Conservation (phyloP, 30 jellyfish, hydroid and myxozoan genomes). For the Cassiopea andromeda region DNA sequence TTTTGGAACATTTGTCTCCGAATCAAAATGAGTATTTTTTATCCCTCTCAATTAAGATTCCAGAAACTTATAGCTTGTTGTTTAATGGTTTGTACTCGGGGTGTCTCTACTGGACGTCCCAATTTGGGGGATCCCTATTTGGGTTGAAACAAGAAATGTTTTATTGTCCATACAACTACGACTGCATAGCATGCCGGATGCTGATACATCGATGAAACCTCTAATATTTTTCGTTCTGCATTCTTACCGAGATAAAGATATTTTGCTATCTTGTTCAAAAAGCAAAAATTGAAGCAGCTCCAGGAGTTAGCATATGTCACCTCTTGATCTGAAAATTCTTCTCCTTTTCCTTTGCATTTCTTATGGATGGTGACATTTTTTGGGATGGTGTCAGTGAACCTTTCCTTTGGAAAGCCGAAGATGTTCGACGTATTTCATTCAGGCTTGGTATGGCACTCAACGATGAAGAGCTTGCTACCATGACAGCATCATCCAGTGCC, state of each 20-base stretch:
- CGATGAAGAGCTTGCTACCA: slow-evolving; percentile 71
- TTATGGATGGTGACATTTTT: slow-evolving; percentile 1
- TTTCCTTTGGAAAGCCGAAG: slow-evolving; percentile 63
- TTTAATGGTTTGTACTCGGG: too few relatives aligned
- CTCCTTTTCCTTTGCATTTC: slow-evolving; percentile 13
- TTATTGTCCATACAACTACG: not conserved
- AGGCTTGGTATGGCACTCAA: slow-evolving; percentile 77
- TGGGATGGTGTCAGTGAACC: slow-evolving; percentile 80
- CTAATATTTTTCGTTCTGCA: too few relatives aligned
- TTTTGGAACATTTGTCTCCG: too few relatives aligned
- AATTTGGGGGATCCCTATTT: not conserved
- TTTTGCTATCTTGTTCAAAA: too few relatives aligned
- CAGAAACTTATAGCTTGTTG: too few relatives aligned
- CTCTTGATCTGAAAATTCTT: slow-evolving; percentile 5
- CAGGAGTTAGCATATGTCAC: slow-evolving; percentile 9
- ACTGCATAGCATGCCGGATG: slow-evolving; percentile 9
- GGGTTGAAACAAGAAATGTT: not conserved
- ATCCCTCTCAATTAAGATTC: too few relatives aligned
- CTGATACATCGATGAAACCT: not conserved
- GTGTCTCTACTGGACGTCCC: too few relatives aligned
- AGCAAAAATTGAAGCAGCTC: too few relatives aligned
- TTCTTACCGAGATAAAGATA: too few relatives aligned
- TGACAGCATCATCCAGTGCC: slow-evolving; percentile 72
- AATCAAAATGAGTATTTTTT: too few relatives aligned
- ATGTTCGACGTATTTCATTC: slow-evolving; percentile 31